These are phyloP conservation scores for Danio choprae DNA, from an alignment of 2,797 vertebrate genomes.

Conservation along the genomic window DNA sequence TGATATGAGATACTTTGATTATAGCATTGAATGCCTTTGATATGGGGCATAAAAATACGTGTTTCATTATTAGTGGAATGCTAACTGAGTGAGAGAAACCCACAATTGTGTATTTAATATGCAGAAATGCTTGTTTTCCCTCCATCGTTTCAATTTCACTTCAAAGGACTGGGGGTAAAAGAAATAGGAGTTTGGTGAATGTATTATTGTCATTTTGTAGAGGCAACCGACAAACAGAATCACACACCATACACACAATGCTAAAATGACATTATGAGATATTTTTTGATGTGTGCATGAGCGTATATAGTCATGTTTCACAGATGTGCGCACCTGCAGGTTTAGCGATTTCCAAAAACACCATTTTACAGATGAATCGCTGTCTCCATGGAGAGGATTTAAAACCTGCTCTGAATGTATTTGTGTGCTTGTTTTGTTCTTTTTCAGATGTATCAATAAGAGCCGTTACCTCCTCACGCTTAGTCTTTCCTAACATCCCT, in stretches of 20 bases:
- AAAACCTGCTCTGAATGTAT: slow-evolving; percentile 52
- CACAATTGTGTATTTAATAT: slow-evolving; percentile 17
- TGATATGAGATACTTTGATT: slow-evolving; percentile 19
- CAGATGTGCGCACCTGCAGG: slow-evolving; percentile 70
- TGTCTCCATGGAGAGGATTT: slow-evolving; percentile 74
- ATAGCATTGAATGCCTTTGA: slow-evolving; percentile 11
- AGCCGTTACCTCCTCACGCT: slow-evolving; percentile 44
- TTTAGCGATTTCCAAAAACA: slow-evolving; percentile 68
- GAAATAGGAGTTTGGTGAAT: background rate
- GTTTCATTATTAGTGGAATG: slow-evolving; percentile 18
- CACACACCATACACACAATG: background rate
- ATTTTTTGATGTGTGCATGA: slow-evolving; percentile 21
- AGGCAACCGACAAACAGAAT: slow-evolving; percentile 8
- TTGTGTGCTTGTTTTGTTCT: slow-evolving; percentile 67
- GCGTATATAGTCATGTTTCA: slow-evolving; percentile 5
- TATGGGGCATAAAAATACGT: slow-evolving; percentile 12
- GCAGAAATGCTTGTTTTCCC: slow-evolving; percentile 9
- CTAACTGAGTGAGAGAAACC: slow-evolving; percentile 8
- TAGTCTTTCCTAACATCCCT: slow-evolving; percentile 53
- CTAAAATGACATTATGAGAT: background rate
- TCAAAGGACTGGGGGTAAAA: slow-evolving; percentile 14
- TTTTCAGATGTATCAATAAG: slow-evolving; percentile 47
- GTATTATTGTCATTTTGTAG: slow-evolving; percentile 8
- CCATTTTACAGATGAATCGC: slow-evolving; percentile 77
- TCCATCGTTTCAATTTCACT: slow-evolving; percentile 29